phyloP scores from a whole-genome alignment of 2,113 vertebrate species.

The Cheilinus undulatus region DNA sequence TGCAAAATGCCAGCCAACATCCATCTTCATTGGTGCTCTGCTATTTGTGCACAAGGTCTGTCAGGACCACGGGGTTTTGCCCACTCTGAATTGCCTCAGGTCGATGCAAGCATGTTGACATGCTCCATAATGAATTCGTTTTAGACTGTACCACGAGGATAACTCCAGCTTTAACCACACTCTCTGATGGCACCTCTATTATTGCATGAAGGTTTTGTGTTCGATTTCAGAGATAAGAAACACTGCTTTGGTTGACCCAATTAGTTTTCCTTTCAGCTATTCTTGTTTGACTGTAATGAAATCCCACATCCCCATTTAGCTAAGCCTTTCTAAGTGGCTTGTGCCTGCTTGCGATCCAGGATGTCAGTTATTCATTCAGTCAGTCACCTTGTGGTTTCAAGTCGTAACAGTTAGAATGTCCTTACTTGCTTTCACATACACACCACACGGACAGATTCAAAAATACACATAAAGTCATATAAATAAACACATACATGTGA shows the following conservation, averaged over 20 bases:
- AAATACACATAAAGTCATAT: constrained; percentile 48
- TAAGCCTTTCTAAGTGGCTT: constrained; percentile 65
- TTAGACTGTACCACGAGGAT: constrained; percentile 9
- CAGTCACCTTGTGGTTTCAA: constrained; percentile 63
- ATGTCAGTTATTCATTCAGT: constrained; percentile 62
- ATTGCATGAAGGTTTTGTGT: not conserved
- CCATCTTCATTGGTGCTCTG: constrained; percentile 65
- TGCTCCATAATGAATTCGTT: constrained; percentile 30
- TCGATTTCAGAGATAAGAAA: constrained; percentile 19
- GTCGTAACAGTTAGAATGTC: constrained; percentile 62
- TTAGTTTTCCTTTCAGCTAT: constrained; percentile 59
- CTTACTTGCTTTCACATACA: constrained; percentile 31
- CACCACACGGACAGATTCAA: constrained; percentile 49
- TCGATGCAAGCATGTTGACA: constrained; percentile 31
- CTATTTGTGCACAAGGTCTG: constrained; percentile 67
- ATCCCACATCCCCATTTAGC: constrained; percentile 65
- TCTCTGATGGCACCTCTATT: not conserved
- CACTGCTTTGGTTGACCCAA: constrained; percentile 36
- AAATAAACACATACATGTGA: not conserved
- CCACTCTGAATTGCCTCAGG: constrained; percentile 36
- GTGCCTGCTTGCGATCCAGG: constrained; percentile 42
- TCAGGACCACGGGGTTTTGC: constrained; percentile 44
- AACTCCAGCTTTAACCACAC: not conserved
- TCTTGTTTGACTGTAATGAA: constrained; percentile 64
- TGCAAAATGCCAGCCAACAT: constrained; percentile 68